Evolutionary conservation across 2,113 vertebrate species (phyloP).

Genomic region (Bubo scandiacus): DNA sequence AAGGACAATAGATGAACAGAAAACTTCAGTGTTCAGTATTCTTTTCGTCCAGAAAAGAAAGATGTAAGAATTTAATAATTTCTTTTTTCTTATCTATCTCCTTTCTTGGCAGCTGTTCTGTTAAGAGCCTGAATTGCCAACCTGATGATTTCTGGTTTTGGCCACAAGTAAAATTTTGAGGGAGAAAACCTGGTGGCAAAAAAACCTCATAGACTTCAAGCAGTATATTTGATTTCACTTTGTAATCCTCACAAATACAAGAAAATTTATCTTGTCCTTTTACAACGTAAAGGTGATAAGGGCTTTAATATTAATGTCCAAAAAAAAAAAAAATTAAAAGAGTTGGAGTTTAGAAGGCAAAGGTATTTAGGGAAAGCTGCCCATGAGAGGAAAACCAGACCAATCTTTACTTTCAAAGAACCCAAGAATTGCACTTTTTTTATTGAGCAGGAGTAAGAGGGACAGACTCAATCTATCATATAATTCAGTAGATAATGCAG

Average conservation of each 20-base stretch:
- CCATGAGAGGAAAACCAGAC: neutral
- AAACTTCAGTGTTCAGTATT: neutral
- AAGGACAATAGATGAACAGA: neutral
- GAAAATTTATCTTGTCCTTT: neutral
- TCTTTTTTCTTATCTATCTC: neutral
- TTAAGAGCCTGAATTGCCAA: neutral
- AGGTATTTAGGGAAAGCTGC: neutral
- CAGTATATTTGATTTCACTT: neutral
- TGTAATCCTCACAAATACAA: neutral
- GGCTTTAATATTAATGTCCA: neutral
- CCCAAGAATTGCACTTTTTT: neutral
- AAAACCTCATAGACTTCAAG: neutral
- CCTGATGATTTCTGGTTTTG: neutral
- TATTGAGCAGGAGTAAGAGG: neutral
- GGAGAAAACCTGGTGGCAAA: neutral
- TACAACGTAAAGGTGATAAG: neutral
- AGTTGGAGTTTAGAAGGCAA: neutral
- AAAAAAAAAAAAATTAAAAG: neutral
- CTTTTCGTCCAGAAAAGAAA: neutral
- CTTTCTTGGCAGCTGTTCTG: neutral
- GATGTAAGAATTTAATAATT: neutral
- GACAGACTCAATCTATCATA: neutral
- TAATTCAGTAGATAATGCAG: neutral
- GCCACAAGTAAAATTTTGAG: neutral
- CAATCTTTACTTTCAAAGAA: neutral